Evolutionary conservation across 2,888 invertebrate genomes (phyloP), one percentile per base, ranked within the genome.

Genomic region (Drosophila nr. perissopoda): DNA sequence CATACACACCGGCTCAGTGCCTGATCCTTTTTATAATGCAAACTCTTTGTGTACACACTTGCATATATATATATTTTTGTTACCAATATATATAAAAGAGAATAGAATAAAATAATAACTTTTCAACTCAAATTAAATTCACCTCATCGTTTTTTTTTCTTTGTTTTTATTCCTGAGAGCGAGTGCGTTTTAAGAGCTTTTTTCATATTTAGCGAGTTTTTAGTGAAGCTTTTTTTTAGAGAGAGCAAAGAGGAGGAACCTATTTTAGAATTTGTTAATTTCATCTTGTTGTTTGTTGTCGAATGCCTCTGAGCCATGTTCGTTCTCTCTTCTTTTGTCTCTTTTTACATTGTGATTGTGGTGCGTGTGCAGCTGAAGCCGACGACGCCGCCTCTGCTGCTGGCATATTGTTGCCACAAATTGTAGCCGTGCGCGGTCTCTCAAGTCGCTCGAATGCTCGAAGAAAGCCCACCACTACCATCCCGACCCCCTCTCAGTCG

Each of bases 111-210:
- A 73, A 53, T 21, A 54, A 40, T 16, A 56, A 33, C 6, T 27
- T 62, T 42, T 61, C 4, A 75, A 71, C 31, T 62, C 10, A 76
- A 66, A 61, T 51, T 5, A 46, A 59, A 79, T 38, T 40, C 29
- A 60, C 65, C 42, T 75, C 56, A 66, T 74, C 46, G 40, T 65
- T 25, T 71, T 51, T 27, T 5, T 31, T 27, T 42, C 13, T 16
- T 51, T 46, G 21, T 16, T 46, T 46, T 46, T 8, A 46, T 46
- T 25, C 16, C 16, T 46, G 36, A 48, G 13, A 27, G 36, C 13
- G 34, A 48, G 51, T 38, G 64, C 56, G 77, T 65, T 70, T 79
- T 63, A 75, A 82, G 80, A 80, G 82, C 79, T 82, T 79, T 80
- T 82, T 82, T 69, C 82, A 49, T 27, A 60, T 46, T 42, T 34